Evolutionary conservation across 2,113 vertebrate genomes (phyloP).

Genomic region (Rhinoptilus africanus): DNA sequence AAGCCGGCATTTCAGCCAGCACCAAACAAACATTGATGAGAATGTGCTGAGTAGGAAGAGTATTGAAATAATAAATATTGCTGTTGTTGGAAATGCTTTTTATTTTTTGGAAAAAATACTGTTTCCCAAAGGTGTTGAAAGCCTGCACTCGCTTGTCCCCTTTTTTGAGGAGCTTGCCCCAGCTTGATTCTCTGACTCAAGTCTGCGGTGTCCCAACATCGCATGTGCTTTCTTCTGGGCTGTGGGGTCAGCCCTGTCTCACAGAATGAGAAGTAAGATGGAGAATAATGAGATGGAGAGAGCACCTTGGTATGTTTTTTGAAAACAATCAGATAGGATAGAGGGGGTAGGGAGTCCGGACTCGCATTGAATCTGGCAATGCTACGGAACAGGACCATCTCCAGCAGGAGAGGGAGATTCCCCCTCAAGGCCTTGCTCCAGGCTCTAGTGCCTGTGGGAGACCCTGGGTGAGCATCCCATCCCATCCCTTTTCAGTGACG

Average conservation of each 20-base stretch:
- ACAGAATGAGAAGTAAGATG: not conserved
- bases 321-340: not conserved
- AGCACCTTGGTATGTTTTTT: not conserved
- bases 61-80: not conserved
- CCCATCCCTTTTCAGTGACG: fast-evolving
- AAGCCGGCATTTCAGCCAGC: not conserved
- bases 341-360: not conserved
- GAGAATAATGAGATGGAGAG: not conserved
- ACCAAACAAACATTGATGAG: fast-evolving
- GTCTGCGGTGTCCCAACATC: not conserved
- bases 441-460: not conserved
- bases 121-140: not conserved
- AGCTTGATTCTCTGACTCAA: not conserved
- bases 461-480: fast-evolving
- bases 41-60: not conserved
- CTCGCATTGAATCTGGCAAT: fast-evolving
- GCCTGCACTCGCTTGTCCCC: not conserved
- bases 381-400: not conserved
- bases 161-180: not conserved
- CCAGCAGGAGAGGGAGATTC: not conserved
- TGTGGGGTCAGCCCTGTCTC: not conserved
- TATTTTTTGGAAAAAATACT: not conserved
- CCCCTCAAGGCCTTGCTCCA: not conserved
- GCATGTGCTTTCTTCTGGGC: not conserved
- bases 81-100: not conserved